phyloP scores from a whole-genome alignment of 1,140 invertebrate species.

The Tribolium castaneum region DNA sequence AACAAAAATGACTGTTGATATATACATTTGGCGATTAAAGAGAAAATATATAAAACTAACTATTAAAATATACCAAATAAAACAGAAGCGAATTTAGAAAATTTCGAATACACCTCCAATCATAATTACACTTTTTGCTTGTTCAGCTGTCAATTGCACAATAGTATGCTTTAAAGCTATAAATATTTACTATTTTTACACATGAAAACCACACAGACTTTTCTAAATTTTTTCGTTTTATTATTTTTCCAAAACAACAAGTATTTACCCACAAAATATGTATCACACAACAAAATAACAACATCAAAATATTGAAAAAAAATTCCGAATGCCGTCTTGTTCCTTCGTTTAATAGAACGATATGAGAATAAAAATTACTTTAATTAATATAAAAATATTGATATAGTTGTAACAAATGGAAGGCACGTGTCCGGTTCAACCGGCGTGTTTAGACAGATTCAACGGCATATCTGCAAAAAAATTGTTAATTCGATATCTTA shows the following conservation, averaged over 20 bases:
- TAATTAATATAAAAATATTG: slow-evolving; percentile 27
- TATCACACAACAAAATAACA: slow-evolving; percentile 34
- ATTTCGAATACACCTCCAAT: slow-evolving; percentile 13
- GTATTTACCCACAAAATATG: slow-evolving; percentile 28
- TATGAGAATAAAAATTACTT: slow-evolving; percentile 24
- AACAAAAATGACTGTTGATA: slow-evolving; percentile 34
- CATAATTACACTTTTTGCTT: slow-evolving; percentile 4
- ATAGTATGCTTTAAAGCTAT: slow-evolving; percentile 33
- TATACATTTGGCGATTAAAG: slow-evolving; percentile 50
- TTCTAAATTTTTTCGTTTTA: slow-evolving; percentile 1
- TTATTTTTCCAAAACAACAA: slow-evolving; percentile 24
- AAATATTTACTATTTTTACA: slow-evolving; percentile 22
- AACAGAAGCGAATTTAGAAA: slow-evolving; percentile 21
- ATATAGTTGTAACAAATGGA: slow-evolving; percentile 42
- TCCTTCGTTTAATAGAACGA: slow-evolving; percentile 16
- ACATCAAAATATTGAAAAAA: slow-evolving; percentile 27
- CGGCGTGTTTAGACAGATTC: slow-evolving; percentile 62
- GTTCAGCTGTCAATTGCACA: slow-evolving; percentile 21
- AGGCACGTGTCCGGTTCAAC: slow-evolving; percentile 54
- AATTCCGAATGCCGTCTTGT: slow-evolving; percentile 3
- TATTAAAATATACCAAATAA: slow-evolving; percentile 28
- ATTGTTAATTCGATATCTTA: neutral
- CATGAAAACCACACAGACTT: slow-evolving; percentile 18
- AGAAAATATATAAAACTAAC: slow-evolving; percentile 34
- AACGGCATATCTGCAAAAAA: slow-evolving; percentile 62